Base-by-base conservation (phyloP, 1,140 invertebrate species). In the Papilio helenus region DNA sequence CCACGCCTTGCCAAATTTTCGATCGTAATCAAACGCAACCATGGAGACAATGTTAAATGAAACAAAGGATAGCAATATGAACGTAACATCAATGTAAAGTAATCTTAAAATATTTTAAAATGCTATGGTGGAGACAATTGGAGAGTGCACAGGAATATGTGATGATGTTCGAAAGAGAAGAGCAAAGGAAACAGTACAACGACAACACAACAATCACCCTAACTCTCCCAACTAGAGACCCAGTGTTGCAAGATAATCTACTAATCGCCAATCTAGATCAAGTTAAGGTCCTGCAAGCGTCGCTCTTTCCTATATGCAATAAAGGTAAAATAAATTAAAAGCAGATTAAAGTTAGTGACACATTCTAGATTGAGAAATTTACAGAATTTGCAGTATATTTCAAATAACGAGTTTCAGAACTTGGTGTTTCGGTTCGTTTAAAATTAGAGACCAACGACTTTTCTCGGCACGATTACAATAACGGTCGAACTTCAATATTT, bases 211-310 rank as follows among this genome's bases (percentile, higher is more conserved):
- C 93, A 34, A 79, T 93, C 26, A 93, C 90, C 23, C 74, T 93
- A 1, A 85, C 88, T 16, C 85, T 92, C 3, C 91, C 90, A 4
- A 85, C 86, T 16, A 89, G 88, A 81, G 90, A 92, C 78, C 90
- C 90, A n/a, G 85, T 92, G 61, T 81, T 92, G 72, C 86, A 92
- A 85, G 89, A 93, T 81, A 90, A 91, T 86, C 82, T 92, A 65
- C 82, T 93, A 44, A 88, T 94, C 85, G 88, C 91, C n/a, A 92
- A 93, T 85, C 81, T 94, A 88, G 90, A 93, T 26, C 94, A 93
- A 92, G 95, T 96, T 18, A 95, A 95, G 89, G 94, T 95, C 76
- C 89, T 96, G 79, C 96, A 96, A 88, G 95, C 96, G 42, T 94
- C 95, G 39, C 87, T 96, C 46, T 96, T 96, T 90, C 96, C 96